Evolutionary conservation across 2,797 vertebrate genomes (phyloP).

Genomic region (Botia kubotai): DNA sequence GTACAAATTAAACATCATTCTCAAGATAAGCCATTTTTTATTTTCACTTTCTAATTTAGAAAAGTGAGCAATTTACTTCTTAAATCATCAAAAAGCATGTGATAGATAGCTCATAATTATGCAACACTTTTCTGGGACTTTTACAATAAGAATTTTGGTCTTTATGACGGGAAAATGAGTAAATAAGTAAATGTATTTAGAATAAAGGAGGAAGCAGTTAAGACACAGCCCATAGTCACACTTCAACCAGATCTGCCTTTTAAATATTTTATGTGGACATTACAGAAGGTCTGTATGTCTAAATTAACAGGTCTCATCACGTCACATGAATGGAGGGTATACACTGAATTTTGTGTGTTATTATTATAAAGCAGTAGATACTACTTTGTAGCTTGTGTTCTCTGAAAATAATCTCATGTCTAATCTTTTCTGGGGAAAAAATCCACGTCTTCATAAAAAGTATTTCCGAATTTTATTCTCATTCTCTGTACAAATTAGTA

Average conservation of each 20-base stretch:
- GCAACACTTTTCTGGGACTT: background rate
- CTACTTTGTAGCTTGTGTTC: too few species aligned
- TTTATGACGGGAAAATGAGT: background rate
- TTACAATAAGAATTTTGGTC: background rate
- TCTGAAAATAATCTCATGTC: background rate
- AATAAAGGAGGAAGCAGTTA: background rate
- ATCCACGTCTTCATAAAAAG: background rate
- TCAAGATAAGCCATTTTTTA: too few species aligned
- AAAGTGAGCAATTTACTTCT: background rate
- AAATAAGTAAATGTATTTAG: background rate
- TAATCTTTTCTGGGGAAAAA: background rate
- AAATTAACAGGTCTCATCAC: conserved; percentile 10
- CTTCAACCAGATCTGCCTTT: conserved; percentile 22
- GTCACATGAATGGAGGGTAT: background rate
- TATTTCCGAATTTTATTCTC: background rate
- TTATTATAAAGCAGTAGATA: background rate
- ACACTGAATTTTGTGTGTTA: background rate
- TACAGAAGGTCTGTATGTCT: conserved; percentile 11
- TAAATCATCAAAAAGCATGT: background rate
- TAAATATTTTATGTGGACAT: conserved; percentile 20
- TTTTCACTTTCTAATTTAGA: too few species aligned
- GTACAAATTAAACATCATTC: too few species aligned
- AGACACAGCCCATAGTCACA: background rate
- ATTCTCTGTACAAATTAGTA: background rate
- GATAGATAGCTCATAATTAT: background rate